Percentiles rank a stretch among this genome's conserved stretches.
These are phyloP conservation scores for Thyatira batis DNA, from an alignment of 2,888 invertebrate species.

Conservation along the genomic window DNA sequence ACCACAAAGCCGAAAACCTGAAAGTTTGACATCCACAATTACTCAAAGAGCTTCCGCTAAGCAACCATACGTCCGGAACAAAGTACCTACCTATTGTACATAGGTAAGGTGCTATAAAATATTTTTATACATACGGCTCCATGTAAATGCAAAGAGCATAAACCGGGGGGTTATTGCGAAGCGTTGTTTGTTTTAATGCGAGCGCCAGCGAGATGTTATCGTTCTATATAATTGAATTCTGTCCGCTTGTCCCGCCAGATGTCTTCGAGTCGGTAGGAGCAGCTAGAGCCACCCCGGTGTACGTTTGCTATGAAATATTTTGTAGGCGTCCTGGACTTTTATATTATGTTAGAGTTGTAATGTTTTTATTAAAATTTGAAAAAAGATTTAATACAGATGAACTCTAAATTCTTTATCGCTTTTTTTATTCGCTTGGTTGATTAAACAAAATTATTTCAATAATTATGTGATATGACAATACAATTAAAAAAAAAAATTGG, in stretches of 20 bases:
- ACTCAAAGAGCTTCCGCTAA: slow-evolving; percentile 8
- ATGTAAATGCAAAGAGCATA: slow-evolving; percentile 42
- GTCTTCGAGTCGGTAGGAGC: slow-evolving; percentile 35
- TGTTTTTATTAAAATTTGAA: slow-evolving; percentile 31
- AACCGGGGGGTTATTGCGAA: slow-evolving; percentile 35
- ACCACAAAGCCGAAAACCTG: background rate
- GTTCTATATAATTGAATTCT: slow-evolving; percentile 62
- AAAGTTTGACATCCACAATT: background rate
- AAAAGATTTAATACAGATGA: too few species aligned
- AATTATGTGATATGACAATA: too few species aligned
- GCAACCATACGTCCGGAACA: slow-evolving; percentile 17
- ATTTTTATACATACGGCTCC: slow-evolving; percentile 11
- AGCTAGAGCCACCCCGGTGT: slow-evolving; percentile 42
- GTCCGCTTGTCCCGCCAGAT: slow-evolving; percentile 59
- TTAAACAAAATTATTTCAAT: too few species aligned
- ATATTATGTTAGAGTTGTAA: slow-evolving; percentile 23
- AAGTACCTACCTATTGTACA: slow-evolving; percentile 23
- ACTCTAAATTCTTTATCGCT: too few species aligned
- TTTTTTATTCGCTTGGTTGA: too few species aligned
- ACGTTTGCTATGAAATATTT: slow-evolving; percentile 67
- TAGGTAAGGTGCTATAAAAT: slow-evolving; percentile 16
- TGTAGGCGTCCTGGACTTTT: slow-evolving; percentile 12
- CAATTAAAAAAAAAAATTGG: too few species aligned
- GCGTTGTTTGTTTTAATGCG: slow-evolving; percentile 38
- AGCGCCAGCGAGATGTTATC: slow-evolving; percentile 51